phyloP scores from a whole-genome alignment of 2,888 invertebrate species.

The Sarcophaga rosellei region DNA sequence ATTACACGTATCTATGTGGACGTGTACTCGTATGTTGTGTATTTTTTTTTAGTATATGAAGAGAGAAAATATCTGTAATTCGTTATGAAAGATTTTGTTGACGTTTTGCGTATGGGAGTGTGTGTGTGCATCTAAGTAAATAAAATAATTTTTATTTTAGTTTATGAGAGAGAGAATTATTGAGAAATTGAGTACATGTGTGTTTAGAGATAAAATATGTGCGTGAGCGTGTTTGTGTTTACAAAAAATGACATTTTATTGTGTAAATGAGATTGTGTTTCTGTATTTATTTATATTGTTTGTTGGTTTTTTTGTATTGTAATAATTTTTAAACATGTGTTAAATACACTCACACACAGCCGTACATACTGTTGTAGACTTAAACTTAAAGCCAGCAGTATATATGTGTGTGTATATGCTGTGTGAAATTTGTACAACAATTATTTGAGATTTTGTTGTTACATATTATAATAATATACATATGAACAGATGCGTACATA shows the following conservation, averaged over 20 bases:
- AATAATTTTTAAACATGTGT: slow-evolving; percentile 61
- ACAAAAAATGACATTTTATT: no score
- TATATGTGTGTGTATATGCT: not conserved
- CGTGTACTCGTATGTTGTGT: not conserved
- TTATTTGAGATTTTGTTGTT: no score
- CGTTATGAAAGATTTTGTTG: slow-evolving; percentile 26
- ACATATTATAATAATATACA: no score
- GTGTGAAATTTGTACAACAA: no score
- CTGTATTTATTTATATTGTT: no score
- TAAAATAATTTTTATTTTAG: slow-evolving; percentile 44
- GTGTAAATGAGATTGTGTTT: no score
- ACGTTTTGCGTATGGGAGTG: slow-evolving; percentile 7
- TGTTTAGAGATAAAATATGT: not conserved
- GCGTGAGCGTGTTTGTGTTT: no score
- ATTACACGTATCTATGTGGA: not conserved
- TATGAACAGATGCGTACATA: no score
- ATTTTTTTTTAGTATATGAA: not conserved
- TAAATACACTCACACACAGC: slow-evolving; percentile 29
- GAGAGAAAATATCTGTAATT: slow-evolving; percentile 1
- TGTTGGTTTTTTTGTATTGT: slow-evolving; percentile 26
- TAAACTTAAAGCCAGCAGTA: not conserved
- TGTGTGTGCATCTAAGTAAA: slow-evolving; percentile 30
- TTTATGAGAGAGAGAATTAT: not conserved
- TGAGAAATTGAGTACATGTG: not conserved
- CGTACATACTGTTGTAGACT: not conserved